Conservation (phyloP, 2,113 vertebrate species). For the Hypocryptadius cinnamomeus region DNA sequence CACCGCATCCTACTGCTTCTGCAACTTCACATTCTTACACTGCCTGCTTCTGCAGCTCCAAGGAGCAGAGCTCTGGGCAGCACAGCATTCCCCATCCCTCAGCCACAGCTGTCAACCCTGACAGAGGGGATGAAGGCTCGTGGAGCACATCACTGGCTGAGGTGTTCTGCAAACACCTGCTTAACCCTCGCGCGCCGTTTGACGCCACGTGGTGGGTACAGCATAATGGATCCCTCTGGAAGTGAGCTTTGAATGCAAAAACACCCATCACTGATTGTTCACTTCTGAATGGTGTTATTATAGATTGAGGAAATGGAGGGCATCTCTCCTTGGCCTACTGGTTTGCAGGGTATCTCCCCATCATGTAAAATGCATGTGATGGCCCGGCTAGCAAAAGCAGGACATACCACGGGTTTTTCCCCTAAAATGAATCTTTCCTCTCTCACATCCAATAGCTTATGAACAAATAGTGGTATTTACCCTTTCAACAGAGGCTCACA, state of each 20-base stretch:
- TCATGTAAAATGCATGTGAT: background rate
- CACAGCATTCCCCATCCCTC: background rate
- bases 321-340: background rate
- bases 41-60: background rate
- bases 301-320: background rate
- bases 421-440: background rate
- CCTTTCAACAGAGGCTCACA: background rate
- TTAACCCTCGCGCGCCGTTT: fast-evolving
- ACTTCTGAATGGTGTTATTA: background rate
- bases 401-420: background rate
- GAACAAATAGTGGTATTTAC: background rate
- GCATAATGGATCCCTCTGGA: background rate
- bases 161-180: background rate
- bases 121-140: background rate
- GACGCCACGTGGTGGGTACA: background rate
- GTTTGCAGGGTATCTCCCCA: background rate
- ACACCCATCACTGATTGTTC: background rate
- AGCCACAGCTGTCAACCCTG: background rate
- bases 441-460: background rate
- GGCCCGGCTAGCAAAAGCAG: background rate
- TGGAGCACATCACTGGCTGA: background rate
- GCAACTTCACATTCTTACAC: background rate
- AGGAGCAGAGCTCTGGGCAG: background rate
- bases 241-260: constrained; percentile 1
- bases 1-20: background rate